phyloP scores from a whole-genome alignment of 2,797 vertebrate species.

The Diplodus puntazzo region DNA sequence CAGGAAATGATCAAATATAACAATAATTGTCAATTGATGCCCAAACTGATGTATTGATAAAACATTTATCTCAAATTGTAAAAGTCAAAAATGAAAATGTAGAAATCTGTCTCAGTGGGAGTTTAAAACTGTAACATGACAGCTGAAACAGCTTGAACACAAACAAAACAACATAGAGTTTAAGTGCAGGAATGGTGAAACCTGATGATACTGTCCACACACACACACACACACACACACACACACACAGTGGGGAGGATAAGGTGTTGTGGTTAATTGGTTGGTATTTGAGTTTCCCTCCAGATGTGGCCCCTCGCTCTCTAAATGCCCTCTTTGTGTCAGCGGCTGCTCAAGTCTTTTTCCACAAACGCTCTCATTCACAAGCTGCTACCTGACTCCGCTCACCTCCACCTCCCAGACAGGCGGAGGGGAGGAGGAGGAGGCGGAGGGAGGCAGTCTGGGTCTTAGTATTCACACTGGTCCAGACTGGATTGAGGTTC shows the following conservation, averaged over 20 bases:
- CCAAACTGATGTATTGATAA: background rate
- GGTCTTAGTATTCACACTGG: constrained; percentile 12
- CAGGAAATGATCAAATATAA: too few species aligned
- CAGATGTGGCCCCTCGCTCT: constrained; percentile 61
- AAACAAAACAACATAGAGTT: constrained; percentile 10
- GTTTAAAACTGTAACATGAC: background rate
- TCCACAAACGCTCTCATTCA: constrained; percentile 64
- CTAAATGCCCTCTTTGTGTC: constrained; percentile 72
- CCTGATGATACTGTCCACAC: constrained; percentile 1
- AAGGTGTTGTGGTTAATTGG: constrained; percentile 70
- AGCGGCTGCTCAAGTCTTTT: constrained; percentile 36
- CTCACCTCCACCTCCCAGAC: constrained; percentile 60
- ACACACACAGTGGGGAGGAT: constrained; percentile 25
- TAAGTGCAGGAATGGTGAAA: constrained; percentile 19
- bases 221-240: constrained; percentile 36
- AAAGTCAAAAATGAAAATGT: background rate
- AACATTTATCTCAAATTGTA: too few species aligned
- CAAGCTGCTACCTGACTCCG: constrained; percentile 62
- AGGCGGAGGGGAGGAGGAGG: background rate
- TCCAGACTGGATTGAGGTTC: constrained; percentile 14
- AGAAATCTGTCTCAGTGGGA: too few species aligned
- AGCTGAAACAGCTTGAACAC: background rate
- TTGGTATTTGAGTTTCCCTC: constrained; percentile 57
- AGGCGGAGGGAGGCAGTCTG: background rate
- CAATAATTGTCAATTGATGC: too few species aligned